These are phyloP conservation scores for Drosophila gaucha DNA, from an alignment of 2,888 invertebrate species.

Conservation along the genomic window DNA sequence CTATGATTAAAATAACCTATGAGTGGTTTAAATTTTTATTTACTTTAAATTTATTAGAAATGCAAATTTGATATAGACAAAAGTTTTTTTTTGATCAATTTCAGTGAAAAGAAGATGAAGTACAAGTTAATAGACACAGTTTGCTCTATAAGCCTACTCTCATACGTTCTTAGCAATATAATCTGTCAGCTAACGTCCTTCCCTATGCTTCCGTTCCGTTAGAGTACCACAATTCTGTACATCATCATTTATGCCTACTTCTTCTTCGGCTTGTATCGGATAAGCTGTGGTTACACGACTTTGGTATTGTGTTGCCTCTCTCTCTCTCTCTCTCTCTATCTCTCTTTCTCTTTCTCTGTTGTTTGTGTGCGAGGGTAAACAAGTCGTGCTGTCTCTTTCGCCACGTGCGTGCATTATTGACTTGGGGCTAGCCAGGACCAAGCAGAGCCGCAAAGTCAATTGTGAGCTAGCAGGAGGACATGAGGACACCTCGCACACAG, in stretches of 20 bases:
- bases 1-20: too few species aligned
- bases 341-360: neutral
- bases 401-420: conserved; percentile 72
- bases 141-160: too few species aligned
- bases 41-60: too few species aligned
- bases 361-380: conserved; percentile 10
- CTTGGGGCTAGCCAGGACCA: too few species aligned
- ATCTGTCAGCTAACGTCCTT: too few species aligned
- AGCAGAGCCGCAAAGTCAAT: conserved; percentile 75
- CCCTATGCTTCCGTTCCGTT: neutral
- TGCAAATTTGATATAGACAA: too few species aligned
- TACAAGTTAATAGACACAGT: too few species aligned
- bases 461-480: conserved; percentile 57
- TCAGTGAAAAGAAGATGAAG: too few species aligned
- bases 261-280: neutral
- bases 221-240: neutral
- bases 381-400: conserved; percentile 15
- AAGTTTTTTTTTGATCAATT: too few species aligned
- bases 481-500: conserved; percentile 21
- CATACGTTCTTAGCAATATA: too few species aligned
- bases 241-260: conserved; percentile 6
- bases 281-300: conserved; percentile 34
- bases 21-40: too few species aligned
- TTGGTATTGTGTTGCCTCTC: conserved; percentile 11
- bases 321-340: neutral